phyloP scores from a whole-genome alignment of 2,888 invertebrate species.

The Cactoblastis cactorum region DNA sequence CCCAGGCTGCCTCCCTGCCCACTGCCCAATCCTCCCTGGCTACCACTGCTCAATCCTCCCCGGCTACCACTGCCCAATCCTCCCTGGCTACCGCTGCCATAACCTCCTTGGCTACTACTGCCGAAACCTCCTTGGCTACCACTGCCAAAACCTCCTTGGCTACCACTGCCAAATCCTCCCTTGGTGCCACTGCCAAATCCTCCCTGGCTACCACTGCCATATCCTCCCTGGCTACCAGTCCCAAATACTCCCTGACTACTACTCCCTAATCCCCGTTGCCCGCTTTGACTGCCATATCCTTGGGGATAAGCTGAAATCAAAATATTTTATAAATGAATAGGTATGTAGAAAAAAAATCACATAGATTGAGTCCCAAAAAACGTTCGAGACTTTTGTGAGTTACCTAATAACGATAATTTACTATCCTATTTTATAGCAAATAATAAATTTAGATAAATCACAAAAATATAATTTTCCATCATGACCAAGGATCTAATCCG shows the following conservation, averaged over 20 bases:
- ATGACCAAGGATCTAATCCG: too few relatives aligned
- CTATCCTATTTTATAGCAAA: too few relatives aligned
- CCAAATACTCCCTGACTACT: constrained; percentile 23
- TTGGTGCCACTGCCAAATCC: background rate
- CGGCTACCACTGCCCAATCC: background rate
- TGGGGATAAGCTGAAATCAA: background rate
- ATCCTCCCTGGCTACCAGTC: background rate
- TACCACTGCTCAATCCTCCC: background rate
- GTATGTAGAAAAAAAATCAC: too few relatives aligned
- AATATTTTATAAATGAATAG: too few relatives aligned
- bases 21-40: constrained; percentile 1
- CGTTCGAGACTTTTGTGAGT: too few relatives aligned
- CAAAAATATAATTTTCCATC: too few relatives aligned
- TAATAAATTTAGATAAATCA: too few relatives aligned
- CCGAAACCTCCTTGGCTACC: constrained; percentile 16
- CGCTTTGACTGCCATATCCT: constrained; percentile 19
- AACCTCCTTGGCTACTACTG: constrained; percentile 17
- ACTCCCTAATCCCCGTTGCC: background rate
- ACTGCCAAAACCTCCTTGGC: constrained; percentile 21
- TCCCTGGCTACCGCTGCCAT: background rate
- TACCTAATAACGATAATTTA: too few relatives aligned
- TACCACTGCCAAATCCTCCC: constrained; percentile 1
- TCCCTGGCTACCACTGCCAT: background rate
- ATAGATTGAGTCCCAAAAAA: too few relatives aligned
- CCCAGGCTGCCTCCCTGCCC: constrained; percentile 12